Conservation (phyloP, 2,888 invertebrate genomes). For the Oscheius sp. region DNA sequence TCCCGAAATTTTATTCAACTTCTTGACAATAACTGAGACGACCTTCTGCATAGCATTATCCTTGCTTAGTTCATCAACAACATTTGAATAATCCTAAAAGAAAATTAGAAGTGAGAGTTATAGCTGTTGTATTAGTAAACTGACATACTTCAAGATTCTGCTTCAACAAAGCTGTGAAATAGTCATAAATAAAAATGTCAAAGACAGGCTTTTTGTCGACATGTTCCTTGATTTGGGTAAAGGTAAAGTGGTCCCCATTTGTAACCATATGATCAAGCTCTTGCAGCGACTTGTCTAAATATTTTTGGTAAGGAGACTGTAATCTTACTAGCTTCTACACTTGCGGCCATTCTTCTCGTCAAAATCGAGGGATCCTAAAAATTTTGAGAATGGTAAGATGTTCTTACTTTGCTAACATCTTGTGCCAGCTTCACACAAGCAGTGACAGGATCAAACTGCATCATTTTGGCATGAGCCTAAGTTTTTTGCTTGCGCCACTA, state of each 20-base stretch:
- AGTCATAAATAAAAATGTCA: conserved; percentile 1
- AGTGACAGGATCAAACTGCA: neutral
- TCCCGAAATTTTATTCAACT: neutral
- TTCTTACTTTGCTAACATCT: neutral
- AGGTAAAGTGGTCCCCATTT: conserved; percentile 1
- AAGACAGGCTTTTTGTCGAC: neutral
- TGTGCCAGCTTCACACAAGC: neutral
- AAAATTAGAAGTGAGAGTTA: too few relatives aligned
- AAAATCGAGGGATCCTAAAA: neutral
- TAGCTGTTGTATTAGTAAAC: neutral
- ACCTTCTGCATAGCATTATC: neutral
- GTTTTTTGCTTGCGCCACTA: neutral
- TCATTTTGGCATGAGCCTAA: conserved; percentile 1
- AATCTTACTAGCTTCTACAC: neutral
- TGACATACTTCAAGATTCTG: neutral
- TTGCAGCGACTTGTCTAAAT: neutral
- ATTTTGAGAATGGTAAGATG: neutral
- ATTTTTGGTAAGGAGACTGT: neutral
- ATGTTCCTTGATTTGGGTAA: neutral
- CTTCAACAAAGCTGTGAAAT: neutral
- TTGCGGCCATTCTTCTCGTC: neutral
- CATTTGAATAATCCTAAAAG: conserved; percentile 3
- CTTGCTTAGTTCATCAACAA: neutral
- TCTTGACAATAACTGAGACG: neutral
- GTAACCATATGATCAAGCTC: neutral